phyloP scores from a whole-genome alignment of 1,140 invertebrate species.

The Lineus longissimus region DNA sequence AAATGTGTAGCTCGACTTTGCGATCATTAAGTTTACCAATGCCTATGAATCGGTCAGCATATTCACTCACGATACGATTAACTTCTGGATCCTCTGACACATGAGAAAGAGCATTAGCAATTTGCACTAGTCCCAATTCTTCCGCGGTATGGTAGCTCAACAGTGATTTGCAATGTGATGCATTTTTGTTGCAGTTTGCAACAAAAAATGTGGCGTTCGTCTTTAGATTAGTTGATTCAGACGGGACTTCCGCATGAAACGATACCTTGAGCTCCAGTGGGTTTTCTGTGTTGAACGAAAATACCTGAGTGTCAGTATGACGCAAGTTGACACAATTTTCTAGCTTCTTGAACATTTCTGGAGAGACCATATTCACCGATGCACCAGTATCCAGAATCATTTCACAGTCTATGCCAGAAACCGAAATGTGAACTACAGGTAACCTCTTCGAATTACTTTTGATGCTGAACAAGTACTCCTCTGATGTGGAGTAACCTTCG shows the following conservation, averaged over 20 bases:
- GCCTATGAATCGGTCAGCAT: constrained; percentile 17
- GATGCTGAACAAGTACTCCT: neutral
- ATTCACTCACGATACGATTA: constrained; percentile 5
- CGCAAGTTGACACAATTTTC: neutral
- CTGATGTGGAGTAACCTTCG: neutral
- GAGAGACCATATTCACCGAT: constrained; percentile 6
- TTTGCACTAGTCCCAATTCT: constrained; percentile 9
- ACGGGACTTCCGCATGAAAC: constrained; percentile 8
- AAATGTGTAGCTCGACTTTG: constrained; percentile 20
- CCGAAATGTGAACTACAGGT: neutral
- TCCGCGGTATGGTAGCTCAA: constrained; percentile 1
- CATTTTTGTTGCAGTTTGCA: constrained; percentile 1
- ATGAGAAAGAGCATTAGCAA: neutral
- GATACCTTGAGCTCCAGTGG: constrained; percentile 13
- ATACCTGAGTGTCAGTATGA: constrained; percentile 11
- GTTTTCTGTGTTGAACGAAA: constrained; percentile 8
- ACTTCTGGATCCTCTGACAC: neutral
- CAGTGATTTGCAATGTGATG: neutral
- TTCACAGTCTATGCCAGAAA: neutral
- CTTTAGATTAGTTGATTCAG: too few relatives aligned
- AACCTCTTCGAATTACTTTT: too few relatives aligned
- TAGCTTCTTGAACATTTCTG: constrained; percentile 4
- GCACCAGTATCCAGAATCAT: constrained; percentile 15
- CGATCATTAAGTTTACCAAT: constrained; percentile 22
- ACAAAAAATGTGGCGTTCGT: neutral